Evolutionary conservation across 2,888 invertebrate species (phyloP).

Genomic region (Lissocephala sabroskyi): DNA sequence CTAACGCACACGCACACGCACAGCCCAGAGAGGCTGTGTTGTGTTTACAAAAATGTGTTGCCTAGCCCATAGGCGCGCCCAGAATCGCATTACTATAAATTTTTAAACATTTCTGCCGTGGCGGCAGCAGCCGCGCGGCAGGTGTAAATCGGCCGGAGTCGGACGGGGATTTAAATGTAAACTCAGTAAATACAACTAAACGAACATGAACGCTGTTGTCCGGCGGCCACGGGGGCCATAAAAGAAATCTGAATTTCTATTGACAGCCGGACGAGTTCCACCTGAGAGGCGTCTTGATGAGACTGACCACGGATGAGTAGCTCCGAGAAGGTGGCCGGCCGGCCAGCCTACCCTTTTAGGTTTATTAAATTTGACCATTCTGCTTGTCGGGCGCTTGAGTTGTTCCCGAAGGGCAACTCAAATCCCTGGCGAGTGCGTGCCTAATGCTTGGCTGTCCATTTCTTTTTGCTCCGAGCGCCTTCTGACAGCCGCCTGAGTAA

Average conservation of each 20-base stretch:
- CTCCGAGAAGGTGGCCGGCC: too few species aligned
- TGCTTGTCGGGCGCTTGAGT: constrained; percentile 11
- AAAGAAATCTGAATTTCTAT: constrained; percentile 63
- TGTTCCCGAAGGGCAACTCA: constrained; percentile 26
- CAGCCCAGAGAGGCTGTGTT: constrained; percentile 24
- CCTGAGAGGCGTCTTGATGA: too few species aligned
- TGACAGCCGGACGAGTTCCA: constrained; percentile 66
- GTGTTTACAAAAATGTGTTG: constrained; percentile 38
- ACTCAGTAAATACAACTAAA: too few species aligned
- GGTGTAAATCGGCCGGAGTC: too few species aligned
- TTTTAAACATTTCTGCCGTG: constrained; percentile 41
- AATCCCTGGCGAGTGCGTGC: constrained; percentile 53
- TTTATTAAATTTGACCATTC: constrained; percentile 67
- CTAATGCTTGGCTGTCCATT: constrained; percentile 49
- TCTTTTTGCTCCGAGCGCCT: constrained; percentile 19
- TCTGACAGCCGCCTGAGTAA: constrained; percentile 34
- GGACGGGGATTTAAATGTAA: too few species aligned
- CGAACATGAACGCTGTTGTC: too few species aligned
- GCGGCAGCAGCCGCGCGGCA: constrained; percentile 38
- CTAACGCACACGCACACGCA: constrained; percentile 28
- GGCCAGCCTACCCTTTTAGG: constrained; percentile 56
- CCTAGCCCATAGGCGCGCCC: constrained; percentile 40
- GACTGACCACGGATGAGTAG: too few species aligned
- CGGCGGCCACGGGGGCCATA: too few species aligned
- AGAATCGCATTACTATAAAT: constrained; percentile 47